Conservation (phyloP, 2,888 invertebrate genomes). For the Brachyptera putata region DNA sequence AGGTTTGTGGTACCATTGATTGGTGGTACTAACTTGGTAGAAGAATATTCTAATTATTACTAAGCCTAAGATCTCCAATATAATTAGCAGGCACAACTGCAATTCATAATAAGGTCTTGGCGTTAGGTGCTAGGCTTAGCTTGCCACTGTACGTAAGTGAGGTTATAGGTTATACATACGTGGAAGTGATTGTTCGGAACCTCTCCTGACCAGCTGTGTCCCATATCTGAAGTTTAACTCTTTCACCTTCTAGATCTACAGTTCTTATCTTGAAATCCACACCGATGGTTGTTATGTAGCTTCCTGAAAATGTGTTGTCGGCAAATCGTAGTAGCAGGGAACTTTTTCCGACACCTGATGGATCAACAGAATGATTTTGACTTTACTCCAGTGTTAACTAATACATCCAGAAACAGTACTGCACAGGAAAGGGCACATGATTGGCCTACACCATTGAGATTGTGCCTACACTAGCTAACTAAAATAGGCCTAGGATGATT, state of each 20-base stretch:
- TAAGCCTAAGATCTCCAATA: too few species aligned
- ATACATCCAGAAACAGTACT: too few species aligned
- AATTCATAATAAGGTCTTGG: not conserved
- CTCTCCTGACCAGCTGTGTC: conserved; percentile 97
- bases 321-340: conserved; percentile 94
- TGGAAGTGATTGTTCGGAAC: conserved; percentile 97
- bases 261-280: conserved; percentile 99
- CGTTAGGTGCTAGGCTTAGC: not conserved
- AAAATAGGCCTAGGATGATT: not conserved
- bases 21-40: too few species aligned
- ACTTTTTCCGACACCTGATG: conserved; percentile 96
- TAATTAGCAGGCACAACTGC: too few species aligned
- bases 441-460: too few species aligned
- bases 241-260: conserved; percentile 82
- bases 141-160: not conserved
- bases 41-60: too few species aligned
- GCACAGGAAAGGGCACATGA: too few species aligned
- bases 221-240: conserved; percentile 96
- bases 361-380: conserved; percentile 14
- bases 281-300: conserved; percentile 98
- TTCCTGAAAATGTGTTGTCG: conserved; percentile 97
- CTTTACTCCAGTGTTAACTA: too few species aligned
- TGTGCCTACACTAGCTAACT: not conserved
- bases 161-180: conserved; percentile 50
- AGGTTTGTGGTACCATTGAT: too few species aligned